Evolutionary conservation across 2,113 vertebrate species (phyloP), one percentile per base, ranked within the genome.

Genomic region (Cryptoleucopteryx plumbea): DNA sequence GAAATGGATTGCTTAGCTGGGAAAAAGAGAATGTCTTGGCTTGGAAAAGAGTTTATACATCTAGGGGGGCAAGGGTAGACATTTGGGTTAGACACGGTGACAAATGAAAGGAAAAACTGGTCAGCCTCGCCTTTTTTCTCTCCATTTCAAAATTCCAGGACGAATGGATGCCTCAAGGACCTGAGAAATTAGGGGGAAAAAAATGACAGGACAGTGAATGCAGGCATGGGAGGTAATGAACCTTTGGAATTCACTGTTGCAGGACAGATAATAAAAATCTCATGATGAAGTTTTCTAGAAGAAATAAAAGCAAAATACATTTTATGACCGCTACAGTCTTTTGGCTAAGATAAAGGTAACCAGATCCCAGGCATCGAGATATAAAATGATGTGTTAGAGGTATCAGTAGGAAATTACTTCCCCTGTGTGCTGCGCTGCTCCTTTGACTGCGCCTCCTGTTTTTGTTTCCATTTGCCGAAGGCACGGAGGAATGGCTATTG

Each of bases 261-360:
- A 65, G 62, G 73, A 85, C 40, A 65, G 86, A 71, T 82, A 94
- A 92, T 82, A 58, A 95, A 93, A 95, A 72, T 75, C 83, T 66
- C 50, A 79, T 75, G 17, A 86, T n/a, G 72, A 81, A 17, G 3
- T 27, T 71, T 84, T 87, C 32, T 72, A 47, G 43, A 36, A 86
- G 77, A 94, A 85, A 72, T 82, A 72, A 79, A 89, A 94, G 34
- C 13, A 45, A 75, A 95, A 52, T 68, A 65, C 53, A 6, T 87
- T 94, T 91, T 85, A 89, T 75, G 86, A 79, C 67, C 2, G 0
- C 78, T 79, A 19, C n/a, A 78, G 82, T 45, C 45, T 89, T 94
- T 92, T 97, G 95, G 94, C 93, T 90, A 92, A 93, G 94, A 91
- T 94, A 84, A 97, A 62, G 32, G 61, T 65, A 95, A 94, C 81